Base-by-base conservation (phyloP, 2,888 invertebrate species). In the Lasioglossum pauxillum region DNA sequence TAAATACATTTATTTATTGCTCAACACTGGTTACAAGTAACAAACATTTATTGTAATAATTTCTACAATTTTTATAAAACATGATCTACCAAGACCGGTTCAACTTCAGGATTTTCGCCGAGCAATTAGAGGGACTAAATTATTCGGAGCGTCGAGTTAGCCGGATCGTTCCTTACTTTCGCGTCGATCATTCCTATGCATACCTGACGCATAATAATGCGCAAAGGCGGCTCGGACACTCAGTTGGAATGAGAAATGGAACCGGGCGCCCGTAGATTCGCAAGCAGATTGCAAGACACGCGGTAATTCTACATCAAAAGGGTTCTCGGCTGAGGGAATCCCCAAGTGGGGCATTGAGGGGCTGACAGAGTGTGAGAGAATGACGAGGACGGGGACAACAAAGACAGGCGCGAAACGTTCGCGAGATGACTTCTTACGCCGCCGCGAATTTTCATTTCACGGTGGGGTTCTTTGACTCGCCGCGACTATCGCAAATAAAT, bases 381-480 rank as follows among this genome's bases (percentile, higher is more conserved):
- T 16, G n/a, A 2, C 31, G 64, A 44, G 71, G 12, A 49, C 19
- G 16, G 64, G 27, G 19, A 38, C 23, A 78, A 85, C 77, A 80
- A 86, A 76, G 75, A 41, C 31, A 60, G 31, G 44, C 23, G n/a
- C 10, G 57, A 69, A 64, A 57, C 64, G 10, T 27, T 60, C 19
- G n/a, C 38, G 10, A 46, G 81, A 73, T 49, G 75, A 73, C 53
- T 84, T 69, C n/a, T 60, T 71, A 76, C 74, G 46, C 44, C 31
- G 27, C 35, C 19, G 64, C n/a, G 77, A 85, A 69, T 79, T 77
- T 85, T 86, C 79, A 79, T 85, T 79, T 82, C 46, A 69, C 35
- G 44, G 35, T 27, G 23, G 35, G 44, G 27, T 74, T 82, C 76
- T 84, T 85, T 85, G 79, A 79, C 64, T 64, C 44, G 60, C 16